Conservation (phyloP, 2,797 vertebrate genomes). For the Chelon auratus region DNA sequence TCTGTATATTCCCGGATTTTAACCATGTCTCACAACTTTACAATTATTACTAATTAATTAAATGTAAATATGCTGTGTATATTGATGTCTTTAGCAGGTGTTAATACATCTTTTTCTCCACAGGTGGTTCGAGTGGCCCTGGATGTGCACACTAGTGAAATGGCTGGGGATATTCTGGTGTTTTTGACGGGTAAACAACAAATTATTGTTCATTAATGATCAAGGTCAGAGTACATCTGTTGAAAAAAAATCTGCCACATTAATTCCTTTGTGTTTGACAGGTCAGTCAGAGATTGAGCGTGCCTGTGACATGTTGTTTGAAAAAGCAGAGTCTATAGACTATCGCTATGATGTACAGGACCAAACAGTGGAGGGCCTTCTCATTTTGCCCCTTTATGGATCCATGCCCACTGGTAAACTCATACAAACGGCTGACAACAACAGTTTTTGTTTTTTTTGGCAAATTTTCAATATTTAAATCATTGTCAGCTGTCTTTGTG, state of each 20-base stretch:
- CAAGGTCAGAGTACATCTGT: background rate
- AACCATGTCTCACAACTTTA: background rate
- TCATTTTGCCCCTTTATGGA: slow-evolving; percentile 96
- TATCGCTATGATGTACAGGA: slow-evolving; percentile 94
- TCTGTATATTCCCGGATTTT: background rate
- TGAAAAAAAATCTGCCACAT: background rate
- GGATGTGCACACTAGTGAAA: slow-evolving; percentile 92
- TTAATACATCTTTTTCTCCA: slow-evolving; percentile 13
- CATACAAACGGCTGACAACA: background rate
- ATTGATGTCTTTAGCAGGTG: background rate
- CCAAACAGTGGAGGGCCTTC: slow-evolving; percentile 90
- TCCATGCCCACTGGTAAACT: slow-evolving; percentile 95
- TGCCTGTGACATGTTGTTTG: slow-evolving; percentile 92
- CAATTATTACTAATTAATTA: background rate
- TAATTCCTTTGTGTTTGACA: slow-evolving; percentile 66
- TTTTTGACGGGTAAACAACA: slow-evolving; percentile 91
- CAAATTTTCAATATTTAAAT: background rate
- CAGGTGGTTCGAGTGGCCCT: slow-evolving; percentile 93
- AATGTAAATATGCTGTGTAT: background rate
- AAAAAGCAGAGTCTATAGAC: slow-evolving; percentile 92
- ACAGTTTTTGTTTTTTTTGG: too few species aligned
- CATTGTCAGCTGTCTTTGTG: background rate
- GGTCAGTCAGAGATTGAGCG: slow-evolving; percentile 96
- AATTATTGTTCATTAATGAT: background rate
- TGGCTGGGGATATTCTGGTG: slow-evolving; percentile 94